Conservation (phyloP, 1,140 invertebrate species). For the Tyrophagus putrescentiae region DNA sequence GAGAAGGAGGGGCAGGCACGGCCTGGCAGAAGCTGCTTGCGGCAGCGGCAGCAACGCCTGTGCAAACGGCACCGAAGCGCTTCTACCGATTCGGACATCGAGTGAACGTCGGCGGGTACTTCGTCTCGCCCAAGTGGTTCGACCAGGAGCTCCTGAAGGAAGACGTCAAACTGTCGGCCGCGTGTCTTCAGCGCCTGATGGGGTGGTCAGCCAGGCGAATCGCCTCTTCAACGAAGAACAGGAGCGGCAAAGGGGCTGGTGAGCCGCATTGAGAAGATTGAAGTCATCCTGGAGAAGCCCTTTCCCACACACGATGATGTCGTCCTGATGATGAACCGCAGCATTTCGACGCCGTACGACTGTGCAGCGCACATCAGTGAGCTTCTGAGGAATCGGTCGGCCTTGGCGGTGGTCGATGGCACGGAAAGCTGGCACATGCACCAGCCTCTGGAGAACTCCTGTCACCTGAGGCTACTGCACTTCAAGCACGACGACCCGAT, state of each 20-base stretch:
- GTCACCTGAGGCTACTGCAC: constrained; percentile 60
- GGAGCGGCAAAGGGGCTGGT: constrained; percentile 49
- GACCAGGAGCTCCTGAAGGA: not conserved
- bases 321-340: constrained; percentile 74
- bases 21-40: too few relatives aligned
- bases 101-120: not conserved
- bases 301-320: constrained; percentile 44
- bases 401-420: constrained; percentile 61
- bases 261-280: constrained; percentile 77
- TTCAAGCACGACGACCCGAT: constrained; percentile 49
- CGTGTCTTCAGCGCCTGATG: not conserved
- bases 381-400: constrained; percentile 50
- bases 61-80: not conserved
- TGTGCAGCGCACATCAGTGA: constrained; percentile 69
- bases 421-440: constrained; percentile 77
- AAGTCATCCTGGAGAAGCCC: constrained; percentile 57
- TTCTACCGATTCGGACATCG: constrained; percentile 10
- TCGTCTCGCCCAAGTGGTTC: constrained; percentile 11
- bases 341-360: constrained; percentile 76
- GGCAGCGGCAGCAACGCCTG: not conserved
- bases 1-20: too few relatives aligned
- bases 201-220: constrained; percentile 26
- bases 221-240: constrained; percentile 64
- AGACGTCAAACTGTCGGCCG: not conserved
- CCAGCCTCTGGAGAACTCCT: constrained; percentile 57